Evolutionary conservation across 2,797 vertebrate genomes (phyloP), one percentile per base, ranked within the genome.

Genomic region (Lemur catta): DNA sequence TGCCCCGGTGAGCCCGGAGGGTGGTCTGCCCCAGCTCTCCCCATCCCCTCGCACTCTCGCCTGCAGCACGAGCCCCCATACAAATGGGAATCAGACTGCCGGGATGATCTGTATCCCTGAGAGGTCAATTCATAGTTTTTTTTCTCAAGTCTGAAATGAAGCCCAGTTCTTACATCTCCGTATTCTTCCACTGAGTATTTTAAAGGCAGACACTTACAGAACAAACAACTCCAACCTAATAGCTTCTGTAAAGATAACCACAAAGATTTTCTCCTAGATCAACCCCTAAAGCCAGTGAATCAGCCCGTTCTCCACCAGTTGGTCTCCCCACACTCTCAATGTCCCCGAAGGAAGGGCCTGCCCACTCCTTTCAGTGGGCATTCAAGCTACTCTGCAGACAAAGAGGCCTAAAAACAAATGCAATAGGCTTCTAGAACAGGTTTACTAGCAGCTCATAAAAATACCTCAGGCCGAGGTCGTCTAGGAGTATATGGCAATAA

Each of bases 381-480:
- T 1, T 46, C 10, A 0, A 41, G 78, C 24, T 3, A 38, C 41
- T 24, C 52, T 33, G 20, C 41, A 84, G 72, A 95, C 92, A 87
- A 92, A 87, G 67, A 24, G 38, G 71, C 55, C 88, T 59, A 71
- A 91, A 63, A 85, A 69, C 28, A 15, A 17, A 28, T 0, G 52
- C 59, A 7, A 18, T 0, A 3, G 0, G 41, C 50, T 89, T 92
- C 52, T 15, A 76, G 35, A 63, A 55, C 67, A 43, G 52, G 46
- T 72, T 88, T 69, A 50, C 65, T 7, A 46, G 84, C 43, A 59
- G 61, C 94, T 94, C 93, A 59, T 84, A 92, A 93, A 97, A 95
- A 93, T 84, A 55, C 76, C 93, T 71, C 6, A 38, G 63, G 26
- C 72, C 15, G 1, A 69, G 72, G 80, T 15, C 8, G 26, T 55